phyloP scores from a whole-genome alignment of 2,888 invertebrate genomes.

The Embidobia sp. region DNA sequence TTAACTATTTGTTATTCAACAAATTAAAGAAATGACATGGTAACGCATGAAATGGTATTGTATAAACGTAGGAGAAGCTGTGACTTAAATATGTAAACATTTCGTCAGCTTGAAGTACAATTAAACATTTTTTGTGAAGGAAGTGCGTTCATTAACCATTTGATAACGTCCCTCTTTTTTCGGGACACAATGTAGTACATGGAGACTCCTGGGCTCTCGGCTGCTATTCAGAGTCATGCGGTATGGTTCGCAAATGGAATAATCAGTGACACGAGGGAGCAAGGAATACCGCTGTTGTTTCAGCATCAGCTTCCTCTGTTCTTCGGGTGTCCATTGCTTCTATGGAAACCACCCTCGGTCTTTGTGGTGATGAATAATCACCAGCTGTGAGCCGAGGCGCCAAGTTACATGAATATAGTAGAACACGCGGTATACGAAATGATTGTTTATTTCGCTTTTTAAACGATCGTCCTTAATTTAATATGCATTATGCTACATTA shows the following conservation, averaged over 20 bases:
- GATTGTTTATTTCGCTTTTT: conserved; percentile 54
- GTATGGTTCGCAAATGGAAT: conserved; percentile 76
- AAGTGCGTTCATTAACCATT: conserved; percentile 62
- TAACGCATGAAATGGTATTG: neutral
- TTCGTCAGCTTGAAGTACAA: conserved; percentile 45
- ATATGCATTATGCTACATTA: conserved; percentile 33
- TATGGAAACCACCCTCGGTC: conserved; percentile 69
- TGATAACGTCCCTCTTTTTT: conserved; percentile 58
- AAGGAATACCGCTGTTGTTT: conserved; percentile 73
- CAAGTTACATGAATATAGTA: conserved; percentile 64
- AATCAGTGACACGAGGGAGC: conserved; percentile 77
- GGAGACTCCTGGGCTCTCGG: conserved; percentile 63
- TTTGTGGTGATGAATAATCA: conserved; percentile 69
- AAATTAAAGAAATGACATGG: too few relatives aligned
- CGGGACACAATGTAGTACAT: conserved; percentile 51
- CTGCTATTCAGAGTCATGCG: conserved; percentile 74
- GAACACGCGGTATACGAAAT: conserved; percentile 27
- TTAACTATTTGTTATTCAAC: too few relatives aligned
- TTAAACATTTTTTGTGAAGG: conserved; percentile 54
- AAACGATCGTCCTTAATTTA: conserved; percentile 37
- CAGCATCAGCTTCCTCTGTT: conserved; percentile 62
- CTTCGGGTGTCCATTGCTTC: conserved; percentile 67
- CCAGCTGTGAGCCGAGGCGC: conserved; percentile 64
- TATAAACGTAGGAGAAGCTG: neutral
- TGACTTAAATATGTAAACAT: conserved; percentile 38